Conservation (phyloP, 2,888 invertebrate species). For the Leptinotarsa rubiginosa region DNA sequence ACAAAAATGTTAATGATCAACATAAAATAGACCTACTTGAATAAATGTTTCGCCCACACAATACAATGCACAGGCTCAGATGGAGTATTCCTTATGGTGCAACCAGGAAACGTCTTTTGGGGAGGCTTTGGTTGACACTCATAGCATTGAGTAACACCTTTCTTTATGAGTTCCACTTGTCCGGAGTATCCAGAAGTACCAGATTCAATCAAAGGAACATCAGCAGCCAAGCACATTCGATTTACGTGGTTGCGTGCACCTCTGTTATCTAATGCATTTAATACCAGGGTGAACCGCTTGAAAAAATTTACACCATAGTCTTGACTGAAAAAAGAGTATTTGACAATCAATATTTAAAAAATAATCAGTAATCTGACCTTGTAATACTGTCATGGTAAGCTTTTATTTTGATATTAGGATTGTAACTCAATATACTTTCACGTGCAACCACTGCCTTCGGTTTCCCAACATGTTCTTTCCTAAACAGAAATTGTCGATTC, state of each 20-base stretch:
- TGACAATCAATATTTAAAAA: constrained; percentile 20
- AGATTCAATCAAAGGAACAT: constrained; percentile 94
- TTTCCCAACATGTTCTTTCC: constrained; percentile 97
- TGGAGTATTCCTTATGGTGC: constrained; percentile 98
- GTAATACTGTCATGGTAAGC: constrained; percentile 95
- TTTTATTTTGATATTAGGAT: constrained; percentile 87
- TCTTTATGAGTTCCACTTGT: constrained; percentile 90
- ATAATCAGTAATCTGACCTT: constrained; percentile 73
- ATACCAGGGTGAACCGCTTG: constrained; percentile 88
- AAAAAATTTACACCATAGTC: constrained; percentile 93
- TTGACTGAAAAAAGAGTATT: constrained; percentile 71
- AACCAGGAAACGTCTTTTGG: constrained; percentile 95
- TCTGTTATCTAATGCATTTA: constrained; percentile 97
- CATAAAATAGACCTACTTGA: constrained; percentile 77
- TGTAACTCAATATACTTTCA: constrained; percentile 88
- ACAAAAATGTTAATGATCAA: not conserved
- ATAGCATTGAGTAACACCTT: constrained; percentile 93
- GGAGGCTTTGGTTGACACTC: constrained; percentile 94
- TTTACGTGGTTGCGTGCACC: constrained; percentile 98
- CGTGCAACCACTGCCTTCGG: constrained; percentile 94
- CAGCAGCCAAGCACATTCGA: constrained; percentile 96
- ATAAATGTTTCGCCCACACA: constrained; percentile 99
- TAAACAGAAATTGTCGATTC: constrained; percentile 98
- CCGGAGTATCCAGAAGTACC: constrained; percentile 98
- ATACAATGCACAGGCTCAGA: constrained; percentile 99